Percentiles rank a stretch among this genome's conserved stretches.
Evolutionary conservation across 2,113 vertebrate species (phyloP).

Genomic region (Beaufortia kweichowensis): DNA sequence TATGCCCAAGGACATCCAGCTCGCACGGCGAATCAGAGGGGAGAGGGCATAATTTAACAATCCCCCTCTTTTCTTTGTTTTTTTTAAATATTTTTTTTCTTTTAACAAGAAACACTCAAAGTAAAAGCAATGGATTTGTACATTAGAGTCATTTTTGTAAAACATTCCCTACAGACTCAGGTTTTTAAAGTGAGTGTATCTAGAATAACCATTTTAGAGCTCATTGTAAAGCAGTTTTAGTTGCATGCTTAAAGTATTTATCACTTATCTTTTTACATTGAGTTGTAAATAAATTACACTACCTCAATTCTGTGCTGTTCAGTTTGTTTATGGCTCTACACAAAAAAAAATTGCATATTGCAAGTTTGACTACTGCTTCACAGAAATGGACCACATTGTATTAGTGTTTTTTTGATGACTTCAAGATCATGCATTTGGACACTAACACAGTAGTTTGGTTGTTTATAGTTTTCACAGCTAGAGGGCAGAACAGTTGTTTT

Average conservation of each 20-base stretch:
- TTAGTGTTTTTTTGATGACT: no score
- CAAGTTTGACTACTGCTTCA: no score
- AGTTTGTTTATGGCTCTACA: not conserved
- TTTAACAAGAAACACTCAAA: conserved; percentile 41
- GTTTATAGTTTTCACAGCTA: no score
- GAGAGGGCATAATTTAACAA: conserved; percentile 75
- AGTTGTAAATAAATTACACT: conserved; percentile 64
- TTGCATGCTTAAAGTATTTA: conserved; percentile 53
- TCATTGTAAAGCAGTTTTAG: conserved; percentile 50
- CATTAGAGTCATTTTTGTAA: conserved; percentile 55
- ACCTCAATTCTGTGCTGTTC: conserved; percentile 46
- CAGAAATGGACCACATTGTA: no score
- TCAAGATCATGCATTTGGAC: no score
- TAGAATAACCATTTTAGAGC: conserved; percentile 44
- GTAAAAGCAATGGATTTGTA: conserved; percentile 54
- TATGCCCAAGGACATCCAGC: conserved; percentile 85
- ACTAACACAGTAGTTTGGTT: no score
- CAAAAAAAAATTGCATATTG: no score
- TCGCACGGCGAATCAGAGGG: conserved; percentile 81
- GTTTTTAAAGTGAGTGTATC: conserved; percentile 51
- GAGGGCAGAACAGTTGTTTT: no score
- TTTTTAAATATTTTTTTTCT: conserved; percentile 3
- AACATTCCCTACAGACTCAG: conserved; percentile 57
- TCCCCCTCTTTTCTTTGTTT: not conserved
- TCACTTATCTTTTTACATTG: conserved; percentile 49